phyloP scores from a whole-genome alignment of 2,113 vertebrate genomes.

The Picathartes gymnocephalus region DNA sequence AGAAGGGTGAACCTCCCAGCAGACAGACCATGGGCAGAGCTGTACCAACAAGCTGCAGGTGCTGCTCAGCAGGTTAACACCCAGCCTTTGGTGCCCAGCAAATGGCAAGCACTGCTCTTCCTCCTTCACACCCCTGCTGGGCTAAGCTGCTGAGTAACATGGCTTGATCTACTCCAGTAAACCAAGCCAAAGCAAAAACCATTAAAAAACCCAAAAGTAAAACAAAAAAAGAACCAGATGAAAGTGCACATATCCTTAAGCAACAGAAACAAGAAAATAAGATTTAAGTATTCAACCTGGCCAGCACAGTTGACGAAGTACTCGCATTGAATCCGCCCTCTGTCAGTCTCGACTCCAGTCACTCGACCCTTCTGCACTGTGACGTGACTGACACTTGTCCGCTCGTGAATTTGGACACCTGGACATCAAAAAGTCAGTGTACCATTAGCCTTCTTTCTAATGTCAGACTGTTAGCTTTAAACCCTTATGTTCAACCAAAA shows the following conservation, averaged over 20 bases:
- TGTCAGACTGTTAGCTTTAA: background rate
- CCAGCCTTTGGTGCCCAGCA: background rate
- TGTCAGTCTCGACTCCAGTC: conserved; percentile 87
- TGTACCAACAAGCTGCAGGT: background rate
- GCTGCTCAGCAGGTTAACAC: background rate
- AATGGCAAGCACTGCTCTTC: background rate
- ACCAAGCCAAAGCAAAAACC: background rate
- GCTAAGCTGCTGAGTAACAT: background rate
- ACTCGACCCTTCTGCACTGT: conserved; percentile 84
- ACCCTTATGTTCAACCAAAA: background rate
- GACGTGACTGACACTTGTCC: conserved; percentile 87
- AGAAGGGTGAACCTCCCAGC: background rate
- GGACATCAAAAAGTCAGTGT: background rate
- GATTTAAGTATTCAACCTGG: conserved; percentile 78
- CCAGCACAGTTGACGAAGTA: conserved; percentile 97
- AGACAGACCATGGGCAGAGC: background rate
- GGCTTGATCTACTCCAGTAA: background rate
- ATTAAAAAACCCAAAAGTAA: background rate
- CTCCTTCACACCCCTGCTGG: background rate
- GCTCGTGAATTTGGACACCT: conserved; percentile 92
- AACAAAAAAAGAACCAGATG: background rate
- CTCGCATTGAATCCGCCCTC: conserved; percentile 88
- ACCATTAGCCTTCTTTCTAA: background rate
- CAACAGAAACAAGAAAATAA: background rate
- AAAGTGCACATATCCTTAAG: background rate